Percentiles rank a stretch among this genome's conserved stretches.
Evolutionary conservation across 1,140 invertebrate genomes (phyloP).

Genomic region (Periplaneta americana): DNA sequence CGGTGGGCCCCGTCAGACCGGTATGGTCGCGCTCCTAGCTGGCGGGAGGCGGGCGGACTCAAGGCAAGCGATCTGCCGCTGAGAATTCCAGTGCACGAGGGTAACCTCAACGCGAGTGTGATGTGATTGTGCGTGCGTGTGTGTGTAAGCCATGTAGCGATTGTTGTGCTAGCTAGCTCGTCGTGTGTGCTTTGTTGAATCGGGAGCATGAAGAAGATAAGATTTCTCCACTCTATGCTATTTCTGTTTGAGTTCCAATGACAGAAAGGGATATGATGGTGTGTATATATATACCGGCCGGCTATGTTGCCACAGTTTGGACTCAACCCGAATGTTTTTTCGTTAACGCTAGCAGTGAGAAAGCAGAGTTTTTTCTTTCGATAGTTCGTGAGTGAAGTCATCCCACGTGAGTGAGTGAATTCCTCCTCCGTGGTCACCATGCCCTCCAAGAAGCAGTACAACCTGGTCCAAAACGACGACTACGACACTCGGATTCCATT

Average conservation of each 20-base stretch:
- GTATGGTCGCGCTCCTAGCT: not conserved
- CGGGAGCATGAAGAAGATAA: not conserved
- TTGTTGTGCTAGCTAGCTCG: not conserved
- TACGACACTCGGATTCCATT: conserved; percentile 90
- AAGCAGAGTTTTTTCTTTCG: too few relatives aligned
- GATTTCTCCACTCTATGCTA: not conserved
- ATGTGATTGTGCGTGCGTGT: not conserved
- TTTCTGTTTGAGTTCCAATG: not conserved
- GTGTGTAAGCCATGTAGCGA: not conserved
- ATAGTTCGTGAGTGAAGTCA: not conserved
- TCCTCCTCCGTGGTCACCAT: conserved; percentile 36
- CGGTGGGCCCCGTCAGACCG: not conserved
- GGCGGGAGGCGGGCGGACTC: not conserved
- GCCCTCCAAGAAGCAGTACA: conserved; percentile 86
- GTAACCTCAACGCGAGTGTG: not conserved
- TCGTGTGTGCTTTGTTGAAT: not conserved
- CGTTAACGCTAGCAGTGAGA: not conserved
- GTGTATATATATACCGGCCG: not conserved
- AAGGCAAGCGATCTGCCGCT: not conserved
- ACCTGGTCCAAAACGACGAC: conserved; percentile 91
- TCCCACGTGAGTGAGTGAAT: not conserved
- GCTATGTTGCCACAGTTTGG: not conserved
- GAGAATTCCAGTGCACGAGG: not conserved
- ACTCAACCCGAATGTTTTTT: not conserved
- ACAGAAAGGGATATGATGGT: not conserved